Base-by-base conservation (phyloP, 1,140 invertebrate genomes). In the Bombus fervidus region DNA sequence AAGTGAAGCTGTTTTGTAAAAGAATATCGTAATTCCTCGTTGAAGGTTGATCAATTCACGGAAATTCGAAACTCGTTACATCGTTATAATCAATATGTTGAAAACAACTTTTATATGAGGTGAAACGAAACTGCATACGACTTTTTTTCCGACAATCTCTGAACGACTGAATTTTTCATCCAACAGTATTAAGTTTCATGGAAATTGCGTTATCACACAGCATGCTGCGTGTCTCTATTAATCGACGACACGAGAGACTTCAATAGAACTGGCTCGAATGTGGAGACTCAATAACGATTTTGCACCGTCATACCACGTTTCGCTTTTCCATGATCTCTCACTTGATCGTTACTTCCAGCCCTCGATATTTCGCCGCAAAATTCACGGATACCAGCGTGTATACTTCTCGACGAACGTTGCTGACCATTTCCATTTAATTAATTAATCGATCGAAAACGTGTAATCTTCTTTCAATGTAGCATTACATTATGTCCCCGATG, bases 261-360 rank as follows among this genome's bases (percentile, higher is more conserved):
- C 78, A 84, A 83, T 43, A 73, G 72, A 43, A 62, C 31, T 37
- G 37, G n/a, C 3, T 31, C 80, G 62, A 64, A 68, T 59, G 76
- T 22, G 81, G 81, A 83, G 81, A 31, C 74, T 59, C 22, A 43
- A 86, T 83, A 86, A 89, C 66, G 34, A 57, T 83, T 77, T n/a
- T 31, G 86, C 86, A 83, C 37, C 39, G 83, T 93, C 92, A 93
- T 89, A 87, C 89, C 64, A 93, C 79, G 85, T 92, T 89, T 87
- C 89, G 64, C 41, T 92, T 91, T 91, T 88, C 18, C 71, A 6
- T 62, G 79, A 87, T 77, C 74, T 87, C 62, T 89, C 74, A 87
- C 31, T 89, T 87, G 68, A 86, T 86, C 72, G 53, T 85, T 78
- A 83, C 73, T 62, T 62, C 82, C 76, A 39, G 25, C 13, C 41